Evolutionary conservation across 64 coral and sea anemone species (phyloP).

Genomic region (Pocillopora verrucosa): DNA sequence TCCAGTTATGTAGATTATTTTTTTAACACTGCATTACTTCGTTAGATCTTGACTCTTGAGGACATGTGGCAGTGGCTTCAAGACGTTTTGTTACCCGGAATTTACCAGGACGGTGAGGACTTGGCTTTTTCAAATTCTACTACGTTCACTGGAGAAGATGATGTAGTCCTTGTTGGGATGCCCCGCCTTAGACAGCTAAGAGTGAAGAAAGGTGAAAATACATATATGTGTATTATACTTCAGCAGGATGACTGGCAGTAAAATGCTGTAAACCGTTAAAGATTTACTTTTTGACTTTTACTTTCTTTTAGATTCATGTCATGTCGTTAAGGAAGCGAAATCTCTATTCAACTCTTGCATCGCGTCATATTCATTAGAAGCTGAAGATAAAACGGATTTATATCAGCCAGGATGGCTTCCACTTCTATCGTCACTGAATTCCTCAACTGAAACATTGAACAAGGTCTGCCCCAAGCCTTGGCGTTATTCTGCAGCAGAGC

Average conservation of each 20-base stretch:
- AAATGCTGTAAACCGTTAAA: no score
- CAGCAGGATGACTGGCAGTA: no score
- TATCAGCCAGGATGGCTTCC: conserved; percentile 24
- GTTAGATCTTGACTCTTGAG: background rate
- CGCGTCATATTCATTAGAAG: background rate
- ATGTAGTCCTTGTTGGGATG: conserved; percentile 26
- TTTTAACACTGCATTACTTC: background rate
- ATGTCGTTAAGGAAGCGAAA: conserved; percentile 12
- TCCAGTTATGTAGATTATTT: no score
- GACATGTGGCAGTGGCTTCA: conserved; percentile 32
- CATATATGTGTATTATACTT: background rate
- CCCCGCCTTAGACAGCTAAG: conserved; percentile 21
- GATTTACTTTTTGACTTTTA: background rate
- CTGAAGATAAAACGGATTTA: conserved; percentile 28
- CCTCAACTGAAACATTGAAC: background rate
- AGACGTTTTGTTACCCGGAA: conserved; percentile 10
- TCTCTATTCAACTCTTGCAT: conserved; percentile 19
- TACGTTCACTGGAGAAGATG: conserved; percentile 15
- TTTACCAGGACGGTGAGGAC: conserved; percentile 18
- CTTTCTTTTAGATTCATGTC: conserved; percentile 6
- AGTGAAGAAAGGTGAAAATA: conserved; percentile 29
- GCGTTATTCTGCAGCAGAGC: conserved; percentile 9
- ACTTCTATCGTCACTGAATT: background rate
- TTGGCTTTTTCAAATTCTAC: conserved; percentile 6
- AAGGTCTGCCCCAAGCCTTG: conserved; percentile 19